A percentile compares a stretch with the other conserved stretches of the same genome.
phyloP scores from a whole-genome alignment of 2,888 invertebrate species.

The Ornithoptera priamus region DNA sequence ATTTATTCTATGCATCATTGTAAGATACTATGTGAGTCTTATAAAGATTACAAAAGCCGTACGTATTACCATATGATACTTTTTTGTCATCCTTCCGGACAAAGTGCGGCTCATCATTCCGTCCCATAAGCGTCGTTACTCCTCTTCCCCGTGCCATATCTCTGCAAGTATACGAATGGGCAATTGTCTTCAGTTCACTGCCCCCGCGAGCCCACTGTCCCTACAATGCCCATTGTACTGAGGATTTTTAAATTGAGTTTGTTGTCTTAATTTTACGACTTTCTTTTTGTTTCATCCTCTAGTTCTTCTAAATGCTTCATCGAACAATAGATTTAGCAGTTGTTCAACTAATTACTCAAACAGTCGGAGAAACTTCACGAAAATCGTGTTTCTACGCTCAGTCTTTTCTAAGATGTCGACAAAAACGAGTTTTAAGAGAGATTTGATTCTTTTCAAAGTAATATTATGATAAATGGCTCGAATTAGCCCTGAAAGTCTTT shows the following conservation, averaged over 20 bases:
- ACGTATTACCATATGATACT: constrained; percentile 7
- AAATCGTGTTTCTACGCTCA: neutral
- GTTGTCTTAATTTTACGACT: constrained; percentile 41
- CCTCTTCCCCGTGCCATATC: constrained; percentile 43
- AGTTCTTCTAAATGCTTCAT: constrained; percentile 21
- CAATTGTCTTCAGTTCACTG: constrained; percentile 54
- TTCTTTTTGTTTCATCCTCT: constrained; percentile 33
- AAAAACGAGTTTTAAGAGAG: neutral
- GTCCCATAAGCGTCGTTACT: constrained; percentile 46
- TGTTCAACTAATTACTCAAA: constrained; percentile 24
- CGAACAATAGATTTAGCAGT: constrained; percentile 27
- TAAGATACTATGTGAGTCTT: neutral
- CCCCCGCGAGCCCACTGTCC: constrained; percentile 51
- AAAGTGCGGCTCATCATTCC: constrained; percentile 41
- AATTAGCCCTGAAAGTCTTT: neutral
- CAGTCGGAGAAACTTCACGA: constrained; percentile 20
- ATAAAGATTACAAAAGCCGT: neutral
- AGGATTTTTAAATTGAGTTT: constrained; percentile 40
- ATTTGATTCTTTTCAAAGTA: neutral
- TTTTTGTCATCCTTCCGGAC: constrained; percentile 25
- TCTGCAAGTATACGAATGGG: constrained; percentile 51
- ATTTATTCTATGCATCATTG: too few relatives aligned
- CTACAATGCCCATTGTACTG: constrained; percentile 38
- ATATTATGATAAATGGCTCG: neutral
- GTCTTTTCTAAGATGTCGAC: constrained; percentile 11